phyloP scores from a whole-genome alignment of 1,140 invertebrate species.

The Musca vetustissima region DNA sequence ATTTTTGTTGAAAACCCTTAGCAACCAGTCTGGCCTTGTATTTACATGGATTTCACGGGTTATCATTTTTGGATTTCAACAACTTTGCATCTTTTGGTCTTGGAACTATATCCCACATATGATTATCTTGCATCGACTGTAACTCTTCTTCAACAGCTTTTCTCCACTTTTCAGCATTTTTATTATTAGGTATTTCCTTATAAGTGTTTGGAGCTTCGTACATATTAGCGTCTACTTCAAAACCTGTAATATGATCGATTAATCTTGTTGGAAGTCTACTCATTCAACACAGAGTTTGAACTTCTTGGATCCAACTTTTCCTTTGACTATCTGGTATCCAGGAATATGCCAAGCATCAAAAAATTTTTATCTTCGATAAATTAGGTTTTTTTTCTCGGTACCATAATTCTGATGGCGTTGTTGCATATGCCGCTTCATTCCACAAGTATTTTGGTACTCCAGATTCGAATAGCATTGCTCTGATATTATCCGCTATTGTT shows the following conservation, averaged over 20 bases:
- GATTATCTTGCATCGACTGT: not conserved
- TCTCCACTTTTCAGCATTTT: not conserved
- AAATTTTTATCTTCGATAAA: not conserved
- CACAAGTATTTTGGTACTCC: not conserved
- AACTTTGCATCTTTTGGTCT: not conserved
- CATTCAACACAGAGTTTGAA: not conserved
- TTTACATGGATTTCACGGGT: not conserved
- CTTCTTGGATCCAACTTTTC: conserved; percentile 2
- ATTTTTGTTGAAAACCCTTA: conserved; percentile 45
- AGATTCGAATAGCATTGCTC: conserved; percentile 1
- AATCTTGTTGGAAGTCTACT: too few relatives aligned
- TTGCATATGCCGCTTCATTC: not conserved
- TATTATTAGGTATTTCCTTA: not conserved
- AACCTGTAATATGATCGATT: too few relatives aligned
- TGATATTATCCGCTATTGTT: not conserved
- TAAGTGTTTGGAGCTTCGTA: too few relatives aligned
- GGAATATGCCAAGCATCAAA: not conserved
- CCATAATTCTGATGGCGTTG: not conserved
- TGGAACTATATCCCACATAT: not conserved
- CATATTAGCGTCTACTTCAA: too few relatives aligned
- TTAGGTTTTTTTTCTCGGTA: not conserved
- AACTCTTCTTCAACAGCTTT: not conserved
- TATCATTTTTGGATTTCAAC: not conserved
- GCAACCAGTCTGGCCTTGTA: conserved; percentile 56
- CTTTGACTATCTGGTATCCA: not conserved